These are phyloP conservation scores for Ailurus styani DNA, from an alignment of 2,113 vertebrate genomes.

Conservation along the genomic window DNA sequence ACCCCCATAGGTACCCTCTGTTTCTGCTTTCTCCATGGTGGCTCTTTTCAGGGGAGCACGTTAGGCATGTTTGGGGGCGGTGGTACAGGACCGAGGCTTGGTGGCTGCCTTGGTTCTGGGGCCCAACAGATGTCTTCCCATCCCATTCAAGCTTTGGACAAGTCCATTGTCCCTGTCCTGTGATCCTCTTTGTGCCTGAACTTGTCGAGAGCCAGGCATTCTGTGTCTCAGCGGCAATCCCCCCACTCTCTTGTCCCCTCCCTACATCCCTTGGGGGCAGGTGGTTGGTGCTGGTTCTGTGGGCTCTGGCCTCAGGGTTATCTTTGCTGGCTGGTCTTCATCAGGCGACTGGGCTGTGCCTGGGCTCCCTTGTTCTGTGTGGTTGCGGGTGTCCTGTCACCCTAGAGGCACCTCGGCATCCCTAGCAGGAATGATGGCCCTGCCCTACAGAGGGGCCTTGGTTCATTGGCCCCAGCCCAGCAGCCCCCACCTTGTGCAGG, in stretches of 20 bases:
- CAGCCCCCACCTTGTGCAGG: constrained; percentile 75
- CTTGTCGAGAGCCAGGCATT: background rate
- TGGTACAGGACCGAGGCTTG: background rate
- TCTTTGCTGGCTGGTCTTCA: background rate
- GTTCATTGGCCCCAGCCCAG: background rate
- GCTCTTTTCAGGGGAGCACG: background rate
- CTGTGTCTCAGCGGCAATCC: background rate
- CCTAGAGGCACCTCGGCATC: background rate
- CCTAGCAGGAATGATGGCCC: background rate
- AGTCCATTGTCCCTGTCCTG: too few relatives aligned
- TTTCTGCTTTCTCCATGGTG: fast-evolving
- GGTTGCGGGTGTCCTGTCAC: background rate
- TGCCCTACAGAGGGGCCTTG: background rate
- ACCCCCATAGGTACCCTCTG: fast-evolving
- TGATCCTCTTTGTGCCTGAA: background rate
- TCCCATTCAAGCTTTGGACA: background rate
- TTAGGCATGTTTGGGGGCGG: background rate
- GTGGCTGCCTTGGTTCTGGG: background rate
- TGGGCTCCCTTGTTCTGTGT: background rate
- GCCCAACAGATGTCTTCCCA: background rate
- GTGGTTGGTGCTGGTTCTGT: background rate
- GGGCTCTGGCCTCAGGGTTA: background rate
- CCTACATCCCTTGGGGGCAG: fast-evolving
- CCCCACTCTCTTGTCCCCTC: background rate
- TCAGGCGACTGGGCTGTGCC: background rate